Evolutionary conservation across 2,113 vertebrate species (phyloP).

Genomic region (Pseudorasbora parva): DNA sequence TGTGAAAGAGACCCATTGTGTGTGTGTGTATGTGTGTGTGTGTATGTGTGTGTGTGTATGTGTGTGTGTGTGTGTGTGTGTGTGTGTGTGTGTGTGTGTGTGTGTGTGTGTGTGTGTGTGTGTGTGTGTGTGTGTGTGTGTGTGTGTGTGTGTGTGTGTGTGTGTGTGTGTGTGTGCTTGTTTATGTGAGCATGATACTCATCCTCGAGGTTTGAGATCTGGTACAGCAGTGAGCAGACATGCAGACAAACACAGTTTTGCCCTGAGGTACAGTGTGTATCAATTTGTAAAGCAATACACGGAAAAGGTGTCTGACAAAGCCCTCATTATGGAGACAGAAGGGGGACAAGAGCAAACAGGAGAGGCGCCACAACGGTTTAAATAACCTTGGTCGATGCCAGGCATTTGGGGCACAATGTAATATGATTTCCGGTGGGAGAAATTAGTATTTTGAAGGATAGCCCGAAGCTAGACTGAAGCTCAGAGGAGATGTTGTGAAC

Average conservation of each 20-base stretch:
- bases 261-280: constrained; percentile 63
- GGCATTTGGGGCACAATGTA: constrained; percentile 67
- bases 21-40: not conserved
- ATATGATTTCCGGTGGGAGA: constrained; percentile 75
- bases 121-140: no score
- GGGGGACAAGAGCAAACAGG: constrained; percentile 72
- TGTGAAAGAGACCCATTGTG: not conserved
- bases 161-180: constrained; percentile 31
- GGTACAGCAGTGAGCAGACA: constrained; percentile 24
- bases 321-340: constrained; percentile 71
- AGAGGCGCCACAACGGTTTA: constrained; percentile 72
- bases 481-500: constrained; percentile 55
- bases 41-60: no score
- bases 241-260: constrained; percentile 57
- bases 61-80: no score
- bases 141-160: no score
- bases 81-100: no score
- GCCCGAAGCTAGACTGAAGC: constrained; percentile 50
- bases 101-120: no score
- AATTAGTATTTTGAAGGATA: constrained; percentile 68
- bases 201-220: constrained; percentile 16
- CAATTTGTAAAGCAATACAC: constrained; percentile 79
- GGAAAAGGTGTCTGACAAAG: constrained; percentile 74
- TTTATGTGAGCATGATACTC: constrained; percentile 22
- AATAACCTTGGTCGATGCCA: constrained; percentile 72